Conservation (phyloP, 64 coral and sea anemone genomes). For the Actinia tenebrosa region DNA sequence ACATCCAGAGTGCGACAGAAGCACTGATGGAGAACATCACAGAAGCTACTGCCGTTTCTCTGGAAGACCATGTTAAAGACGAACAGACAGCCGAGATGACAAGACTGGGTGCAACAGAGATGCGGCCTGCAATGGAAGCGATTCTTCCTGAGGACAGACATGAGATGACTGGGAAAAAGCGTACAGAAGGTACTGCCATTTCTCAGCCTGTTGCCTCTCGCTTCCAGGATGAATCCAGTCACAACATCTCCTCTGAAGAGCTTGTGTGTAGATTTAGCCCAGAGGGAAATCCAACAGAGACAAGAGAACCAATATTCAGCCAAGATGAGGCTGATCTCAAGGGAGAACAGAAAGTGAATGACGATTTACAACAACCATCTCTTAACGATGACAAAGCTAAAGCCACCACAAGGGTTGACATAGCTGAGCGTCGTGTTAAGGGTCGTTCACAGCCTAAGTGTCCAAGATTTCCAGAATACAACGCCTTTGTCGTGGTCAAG, state of each 20-base stretch:
- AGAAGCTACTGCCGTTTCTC: too few species aligned
- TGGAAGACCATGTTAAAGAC: background rate
- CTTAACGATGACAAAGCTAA: too few species aligned
- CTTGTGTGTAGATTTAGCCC: too few species aligned
- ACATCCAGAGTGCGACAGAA: background rate
- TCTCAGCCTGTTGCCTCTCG: too few species aligned
- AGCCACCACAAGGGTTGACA: background rate
- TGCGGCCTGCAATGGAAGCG: background rate
- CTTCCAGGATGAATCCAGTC: too few species aligned
- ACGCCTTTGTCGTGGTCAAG: background rate
- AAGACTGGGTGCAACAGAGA: background rate
- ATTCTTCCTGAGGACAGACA: too few species aligned
- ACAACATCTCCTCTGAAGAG: too few species aligned
- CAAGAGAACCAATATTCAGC: too few species aligned
- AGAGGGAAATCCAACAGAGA: too few species aligned
- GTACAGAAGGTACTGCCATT: too few species aligned
- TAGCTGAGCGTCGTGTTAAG: background rate
- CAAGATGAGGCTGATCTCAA: background rate
- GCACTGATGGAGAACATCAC: too few species aligned
- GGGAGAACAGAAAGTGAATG: background rate
- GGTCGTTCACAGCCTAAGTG: background rate
- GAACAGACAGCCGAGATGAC: background rate
- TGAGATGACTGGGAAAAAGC: too few species aligned
- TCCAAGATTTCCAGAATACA: background rate
- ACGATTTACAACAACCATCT: background rate